Conservation (phyloP, 2,797 vertebrate genomes). For the Lepus townsendii region DNA sequence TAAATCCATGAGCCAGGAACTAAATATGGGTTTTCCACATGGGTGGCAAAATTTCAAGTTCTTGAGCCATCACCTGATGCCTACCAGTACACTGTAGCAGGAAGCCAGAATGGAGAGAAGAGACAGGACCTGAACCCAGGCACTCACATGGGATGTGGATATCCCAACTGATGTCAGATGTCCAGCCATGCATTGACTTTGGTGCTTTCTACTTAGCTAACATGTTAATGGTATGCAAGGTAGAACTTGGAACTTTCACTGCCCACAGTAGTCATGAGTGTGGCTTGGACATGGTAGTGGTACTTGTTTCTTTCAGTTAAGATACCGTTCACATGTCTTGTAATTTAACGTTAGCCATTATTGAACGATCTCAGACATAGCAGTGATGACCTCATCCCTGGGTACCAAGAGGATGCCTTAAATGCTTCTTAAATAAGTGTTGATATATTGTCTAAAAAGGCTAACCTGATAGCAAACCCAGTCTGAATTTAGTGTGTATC, state of each 20-base stretch:
- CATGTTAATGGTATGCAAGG: not conserved
- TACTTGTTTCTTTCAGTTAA: constrained; percentile 39
- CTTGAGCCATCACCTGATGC: no score
- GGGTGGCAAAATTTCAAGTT: no score
- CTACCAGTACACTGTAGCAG: no score
- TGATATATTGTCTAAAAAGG: constrained; percentile 15
- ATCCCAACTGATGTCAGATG: no score
- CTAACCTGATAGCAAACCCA: not conserved
- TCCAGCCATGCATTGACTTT: not conserved
- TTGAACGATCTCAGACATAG: not conserved
- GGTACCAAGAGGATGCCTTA: not conserved
- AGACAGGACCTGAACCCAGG: no score
- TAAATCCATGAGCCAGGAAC: no score
- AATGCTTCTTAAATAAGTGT: not conserved
- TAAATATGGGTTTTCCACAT: no score
- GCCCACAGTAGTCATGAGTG: not conserved
- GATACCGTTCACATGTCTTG: not conserved
- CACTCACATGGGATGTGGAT: no score
- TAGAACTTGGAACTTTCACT: not conserved
- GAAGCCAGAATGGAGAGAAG: no score
- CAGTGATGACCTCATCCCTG: not conserved
- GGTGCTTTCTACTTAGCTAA: not conserved
- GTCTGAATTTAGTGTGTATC: not conserved
- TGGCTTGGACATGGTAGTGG: not conserved
- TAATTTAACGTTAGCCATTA: not conserved